Evolutionary conservation across 2,113 vertebrate species (phyloP), one percentile per base, ranked within the genome.

Genomic region (Amia ocellicauda): DNA sequence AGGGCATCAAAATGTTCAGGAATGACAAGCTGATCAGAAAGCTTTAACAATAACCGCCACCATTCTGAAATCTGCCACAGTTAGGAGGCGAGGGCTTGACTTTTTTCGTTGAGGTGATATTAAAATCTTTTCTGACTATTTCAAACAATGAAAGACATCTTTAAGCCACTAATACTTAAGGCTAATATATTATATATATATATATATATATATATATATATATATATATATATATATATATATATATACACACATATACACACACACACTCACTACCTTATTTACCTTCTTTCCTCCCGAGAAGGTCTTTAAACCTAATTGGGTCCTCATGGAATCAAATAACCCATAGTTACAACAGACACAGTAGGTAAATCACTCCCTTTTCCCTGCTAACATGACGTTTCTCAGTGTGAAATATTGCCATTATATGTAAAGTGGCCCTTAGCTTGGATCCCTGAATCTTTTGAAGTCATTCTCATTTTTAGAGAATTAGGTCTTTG

Each of bases 251-350:
- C n/a, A n/a, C n/a, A n/a, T n/a, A n/a, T n/a, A n/a, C n/a, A n/a
- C n/a, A n/a, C n/a, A n/a, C n/a, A n/a, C n/a, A n/a, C n/a, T n/a
- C n/a, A n/a, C n/a, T n/a, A n/a, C n/a, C n/a, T n/a, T n/a, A n/a
- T n/a, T n/a, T 14, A 47, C 81, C 76, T 78, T 77, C 71, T 75
- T 79, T 78, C 67, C 43, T 16, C 45, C 45, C 72, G 66, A 78
- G 74, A 77, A 73, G 76, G 72, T 73, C 78, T 78, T 72, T 68
- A 71, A 64, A 72, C 81, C 80, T 84, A 85, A 86, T 84, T 85
- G 77, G 80, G 73, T 83, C 80, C 81, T 86, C 71, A 69, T 79
- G 80, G 82, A 84, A 75, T 79, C 77, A 75, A 76, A 73, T 74
- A 72, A 70, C 62, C 63, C 27, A 3, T 67, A 64, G 68, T 71